Percentiles rank a stretch among this genome's conserved stretches.
Conservation (phyloP, 1,140 invertebrate genomes). For the Kradibia gibbosae region DNA sequence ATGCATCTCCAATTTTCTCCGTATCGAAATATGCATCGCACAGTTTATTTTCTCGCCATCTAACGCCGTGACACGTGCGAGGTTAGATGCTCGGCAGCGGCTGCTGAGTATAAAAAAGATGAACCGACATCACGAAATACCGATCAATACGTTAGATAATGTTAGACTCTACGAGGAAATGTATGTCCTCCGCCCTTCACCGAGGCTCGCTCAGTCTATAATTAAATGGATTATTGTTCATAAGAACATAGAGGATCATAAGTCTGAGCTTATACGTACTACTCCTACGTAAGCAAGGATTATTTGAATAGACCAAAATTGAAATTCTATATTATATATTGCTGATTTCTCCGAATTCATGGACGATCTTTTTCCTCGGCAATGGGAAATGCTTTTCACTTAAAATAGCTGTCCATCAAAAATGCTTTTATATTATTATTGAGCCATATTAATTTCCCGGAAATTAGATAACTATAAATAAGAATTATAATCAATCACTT, state of each 20-base stretch:
- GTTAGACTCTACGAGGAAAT: background rate
- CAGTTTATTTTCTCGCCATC: slow-evolving; percentile 3
- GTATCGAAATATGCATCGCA: slow-evolving; percentile 1
- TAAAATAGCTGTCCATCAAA: background rate
- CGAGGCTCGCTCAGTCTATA: background rate
- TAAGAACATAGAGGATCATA: background rate
- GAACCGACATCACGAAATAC: slow-evolving; percentile 1
- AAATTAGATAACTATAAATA: too few species aligned
- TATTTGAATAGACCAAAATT: background rate
- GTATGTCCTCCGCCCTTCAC: background rate
- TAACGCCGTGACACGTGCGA: slow-evolving; percentile 1
- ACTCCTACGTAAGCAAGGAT: background rate
- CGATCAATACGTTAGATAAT: slow-evolving; percentile 12
- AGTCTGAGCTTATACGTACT: background rate
- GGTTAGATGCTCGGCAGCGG: background rate
- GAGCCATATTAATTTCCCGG: too few species aligned
- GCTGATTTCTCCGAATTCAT: background rate
- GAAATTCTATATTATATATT: slow-evolving; percentile 1
- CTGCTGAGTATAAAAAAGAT: background rate
- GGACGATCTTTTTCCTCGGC: background rate
- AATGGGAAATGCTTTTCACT: background rate
- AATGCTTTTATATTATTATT: background rate
- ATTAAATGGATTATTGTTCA: slow-evolving; percentile 26
- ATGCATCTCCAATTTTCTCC: slow-evolving; percentile 2
- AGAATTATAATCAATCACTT: too few species aligned